These are phyloP conservation scores for Cossypha niveicapilla DNA, from an alignment of 2,797 vertebrate genomes.

Conservation along the genomic window DNA sequence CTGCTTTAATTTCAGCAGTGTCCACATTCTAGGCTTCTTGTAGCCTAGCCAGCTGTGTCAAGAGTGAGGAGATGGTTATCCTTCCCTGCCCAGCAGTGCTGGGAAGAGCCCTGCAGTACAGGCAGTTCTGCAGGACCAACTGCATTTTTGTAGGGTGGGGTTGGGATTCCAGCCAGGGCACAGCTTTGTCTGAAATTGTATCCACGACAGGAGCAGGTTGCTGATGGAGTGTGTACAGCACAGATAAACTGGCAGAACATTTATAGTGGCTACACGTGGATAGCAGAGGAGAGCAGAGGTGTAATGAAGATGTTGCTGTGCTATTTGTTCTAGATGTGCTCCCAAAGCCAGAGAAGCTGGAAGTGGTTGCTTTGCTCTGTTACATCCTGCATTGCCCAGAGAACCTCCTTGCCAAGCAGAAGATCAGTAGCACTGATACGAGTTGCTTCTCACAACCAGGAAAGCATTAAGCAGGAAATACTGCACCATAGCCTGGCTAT, in stretches of 20 bases:
- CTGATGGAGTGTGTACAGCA: background rate
- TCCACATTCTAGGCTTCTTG: background rate
- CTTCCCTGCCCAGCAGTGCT: background rate
- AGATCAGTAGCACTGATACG: background rate
- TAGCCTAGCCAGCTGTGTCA: background rate
- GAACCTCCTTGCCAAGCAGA: background rate
- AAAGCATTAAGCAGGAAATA: background rate
- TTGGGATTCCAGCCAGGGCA: background rate
- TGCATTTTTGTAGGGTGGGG: slow-evolving; percentile 6
- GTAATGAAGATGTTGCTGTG: background rate
- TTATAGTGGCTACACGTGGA: accelerated
- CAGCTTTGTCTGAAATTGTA: background rate
- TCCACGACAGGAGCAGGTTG: background rate
- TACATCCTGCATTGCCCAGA: background rate
- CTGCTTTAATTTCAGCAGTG: background rate
- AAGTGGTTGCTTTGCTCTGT: background rate
- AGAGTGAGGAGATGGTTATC: background rate
- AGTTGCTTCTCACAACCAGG: background rate
- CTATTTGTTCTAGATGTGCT: background rate
- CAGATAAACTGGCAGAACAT: accelerated
- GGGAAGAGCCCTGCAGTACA: background rate
- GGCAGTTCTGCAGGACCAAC: background rate
- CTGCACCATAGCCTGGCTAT: background rate
- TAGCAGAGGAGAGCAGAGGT: background rate
- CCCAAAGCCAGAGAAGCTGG: background rate